These are phyloP conservation scores for Anneissia japonica DNA, from an alignment of 35 echinoderm and acorn worm species.

Conservation along the genomic window DNA sequence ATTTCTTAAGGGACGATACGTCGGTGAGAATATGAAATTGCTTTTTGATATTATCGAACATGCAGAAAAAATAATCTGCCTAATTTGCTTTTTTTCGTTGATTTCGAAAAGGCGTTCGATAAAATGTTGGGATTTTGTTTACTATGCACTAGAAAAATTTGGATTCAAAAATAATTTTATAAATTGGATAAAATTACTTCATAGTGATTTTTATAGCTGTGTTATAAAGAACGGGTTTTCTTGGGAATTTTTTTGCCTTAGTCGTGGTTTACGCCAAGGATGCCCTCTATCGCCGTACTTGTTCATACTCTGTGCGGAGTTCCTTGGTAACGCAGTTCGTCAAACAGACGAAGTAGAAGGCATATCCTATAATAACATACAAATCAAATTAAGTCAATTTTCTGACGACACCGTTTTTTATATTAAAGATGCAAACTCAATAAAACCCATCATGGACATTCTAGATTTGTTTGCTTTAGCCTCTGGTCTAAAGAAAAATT, in stretches of 20 bases:
- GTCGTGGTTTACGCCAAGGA: too few species aligned
- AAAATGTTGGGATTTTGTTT: background rate
- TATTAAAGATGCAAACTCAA: background rate
- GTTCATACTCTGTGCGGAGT: too few species aligned
- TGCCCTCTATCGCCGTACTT: too few species aligned
- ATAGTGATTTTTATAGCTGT: too few species aligned
- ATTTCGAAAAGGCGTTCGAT: too few species aligned
- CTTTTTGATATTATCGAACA: slow-evolving; percentile 5
- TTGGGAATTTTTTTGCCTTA: too few species aligned
- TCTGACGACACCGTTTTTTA: background rate
- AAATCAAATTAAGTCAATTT: background rate
- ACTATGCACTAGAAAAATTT: background rate
- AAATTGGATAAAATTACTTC: too few species aligned
- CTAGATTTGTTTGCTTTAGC: background rate
- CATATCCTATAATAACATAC: background rate
- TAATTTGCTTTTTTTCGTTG: background rate
- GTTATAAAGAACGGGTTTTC: too few species aligned
- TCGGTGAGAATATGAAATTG: slow-evolving; percentile 24
- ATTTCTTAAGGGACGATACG: slow-evolving; percentile 6
- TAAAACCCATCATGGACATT: background rate
- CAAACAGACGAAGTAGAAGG: background rate
- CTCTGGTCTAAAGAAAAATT: background rate
- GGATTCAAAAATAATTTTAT: background rate
- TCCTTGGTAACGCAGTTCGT: background rate
- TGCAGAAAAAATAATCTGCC: background rate